phyloP scores from a whole-genome alignment of 2,888 invertebrate genomes.

The Hydrotaea diabolus region DNA sequence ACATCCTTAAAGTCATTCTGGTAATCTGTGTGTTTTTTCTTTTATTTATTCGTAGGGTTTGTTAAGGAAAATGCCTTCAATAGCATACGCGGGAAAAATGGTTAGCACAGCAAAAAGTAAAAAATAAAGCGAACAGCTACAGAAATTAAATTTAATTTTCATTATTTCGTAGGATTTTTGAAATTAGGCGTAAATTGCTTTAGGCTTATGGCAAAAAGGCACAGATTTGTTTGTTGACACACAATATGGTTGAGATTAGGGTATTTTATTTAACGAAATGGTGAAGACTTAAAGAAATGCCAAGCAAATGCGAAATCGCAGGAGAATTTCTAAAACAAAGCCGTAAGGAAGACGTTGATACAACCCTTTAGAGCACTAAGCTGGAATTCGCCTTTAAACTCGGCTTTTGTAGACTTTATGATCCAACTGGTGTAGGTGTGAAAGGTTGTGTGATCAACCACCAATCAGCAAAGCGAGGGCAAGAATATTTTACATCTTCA shows the following conservation, averaged over 20 bases:
- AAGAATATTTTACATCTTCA: no score
- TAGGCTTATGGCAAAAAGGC: not conserved
- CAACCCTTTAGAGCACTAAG: no score
- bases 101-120: not conserved
- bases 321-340: no score
- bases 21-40: not conserved
- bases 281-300: not conserved
- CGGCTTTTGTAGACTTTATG: no score
- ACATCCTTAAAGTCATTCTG: conserved; percentile 39
- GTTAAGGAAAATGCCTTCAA: not conserved
- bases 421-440: no score
- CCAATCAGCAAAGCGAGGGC: no score
- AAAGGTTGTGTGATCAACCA: no score
- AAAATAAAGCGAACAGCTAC: not conserved
- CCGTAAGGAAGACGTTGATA: no score
- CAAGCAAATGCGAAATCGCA: not conserved
- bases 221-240: conserved; percentile 5
- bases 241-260: not conserved
- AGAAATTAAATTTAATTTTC: conserved; percentile 46
- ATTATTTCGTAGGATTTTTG: conserved; percentile 36
- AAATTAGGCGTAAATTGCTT: conserved; percentile 42
- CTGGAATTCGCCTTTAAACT: no score
- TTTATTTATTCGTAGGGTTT: not conserved
- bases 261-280: not conserved
- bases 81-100: no score